phyloP scores from a whole-genome alignment of 2,888 invertebrate genomes.

The Phoenoteleia sp. region DNA sequence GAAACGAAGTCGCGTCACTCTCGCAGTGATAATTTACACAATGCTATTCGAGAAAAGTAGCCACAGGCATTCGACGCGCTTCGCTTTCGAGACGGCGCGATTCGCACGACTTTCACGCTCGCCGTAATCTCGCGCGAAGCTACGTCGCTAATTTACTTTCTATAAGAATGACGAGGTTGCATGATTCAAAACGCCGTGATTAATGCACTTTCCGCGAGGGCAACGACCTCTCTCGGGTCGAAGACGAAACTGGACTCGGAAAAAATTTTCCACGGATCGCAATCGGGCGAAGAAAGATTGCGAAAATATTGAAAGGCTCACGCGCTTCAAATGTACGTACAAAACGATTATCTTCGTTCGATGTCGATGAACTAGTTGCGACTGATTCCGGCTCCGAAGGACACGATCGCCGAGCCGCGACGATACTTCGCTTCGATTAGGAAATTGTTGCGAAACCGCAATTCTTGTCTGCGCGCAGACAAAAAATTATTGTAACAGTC shows the following conservation, averaged over 20 bases:
- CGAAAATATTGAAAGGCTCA: constrained; percentile 59
- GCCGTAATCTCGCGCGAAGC: constrained; percentile 65
- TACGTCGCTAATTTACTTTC: constrained; percentile 79
- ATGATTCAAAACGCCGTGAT: constrained; percentile 34
- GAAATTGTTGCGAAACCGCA: constrained; percentile 72
- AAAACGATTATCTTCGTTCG: constrained; percentile 83
- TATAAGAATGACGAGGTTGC: constrained; percentile 69
- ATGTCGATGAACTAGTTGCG: constrained; percentile 84
- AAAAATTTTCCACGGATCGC: not conserved
- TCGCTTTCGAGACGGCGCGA: constrained; percentile 73
- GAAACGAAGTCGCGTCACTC: constrained; percentile 37
- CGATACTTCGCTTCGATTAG: constrained; percentile 75
- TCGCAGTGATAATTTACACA: constrained; percentile 56
- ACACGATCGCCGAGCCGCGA: constrained; percentile 83
- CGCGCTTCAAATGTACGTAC: constrained; percentile 65
- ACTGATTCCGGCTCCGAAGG: constrained; percentile 84
- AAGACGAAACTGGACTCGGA: too few relatives aligned
- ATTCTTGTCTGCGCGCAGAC: constrained; percentile 58
- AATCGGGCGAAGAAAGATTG: constrained; percentile 35
- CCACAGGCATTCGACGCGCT: constrained; percentile 49
- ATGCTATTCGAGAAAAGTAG: constrained; percentile 51
- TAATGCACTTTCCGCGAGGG: constrained; percentile 48
- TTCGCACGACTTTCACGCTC: constrained; percentile 79
- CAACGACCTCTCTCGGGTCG: constrained; percentile 45
- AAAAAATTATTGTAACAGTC: constrained; percentile 62